Conservation (phyloP, 2,888 invertebrate species). For the Trichopria drosophilae region DNA sequence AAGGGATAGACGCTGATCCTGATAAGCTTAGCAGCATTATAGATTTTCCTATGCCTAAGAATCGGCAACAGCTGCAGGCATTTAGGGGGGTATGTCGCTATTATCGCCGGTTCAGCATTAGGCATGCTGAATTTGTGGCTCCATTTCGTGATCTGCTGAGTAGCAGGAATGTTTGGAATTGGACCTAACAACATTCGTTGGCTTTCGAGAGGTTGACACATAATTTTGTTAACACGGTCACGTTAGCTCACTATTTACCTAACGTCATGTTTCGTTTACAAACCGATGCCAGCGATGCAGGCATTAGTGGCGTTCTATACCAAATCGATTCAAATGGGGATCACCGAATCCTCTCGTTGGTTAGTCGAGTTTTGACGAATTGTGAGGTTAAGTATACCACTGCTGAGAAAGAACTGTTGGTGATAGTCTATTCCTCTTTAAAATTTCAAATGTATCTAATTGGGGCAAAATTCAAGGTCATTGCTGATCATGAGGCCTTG, state of each 20-base stretch:
- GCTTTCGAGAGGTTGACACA: constrained; percentile 3
- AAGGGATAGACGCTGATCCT: constrained; percentile 14
- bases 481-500: constrained; percentile 40
- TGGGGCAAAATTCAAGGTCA: too few relatives aligned
- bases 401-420: constrained; percentile 38
- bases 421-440: neutral
- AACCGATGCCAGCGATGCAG: constrained; percentile 23
- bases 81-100: constrained; percentile 23
- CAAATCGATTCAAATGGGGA: constrained; percentile 9
- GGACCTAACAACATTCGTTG: neutral
- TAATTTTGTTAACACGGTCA: constrained; percentile 7
- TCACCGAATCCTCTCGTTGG: constrained; percentile 31
- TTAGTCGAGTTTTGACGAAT: constrained; percentile 31
- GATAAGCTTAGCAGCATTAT: constrained; percentile 32
- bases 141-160: constrained; percentile 9
- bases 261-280: constrained; percentile 21
- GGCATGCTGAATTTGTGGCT: constrained; percentile 2
- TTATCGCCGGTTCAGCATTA: constrained; percentile 8
- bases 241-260: constrained; percentile 5
- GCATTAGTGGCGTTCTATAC: constrained; percentile 32
- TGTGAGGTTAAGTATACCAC: constrained; percentile 35
- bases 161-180: constrained; percentile 3
- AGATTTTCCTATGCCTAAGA: constrained; percentile 33
- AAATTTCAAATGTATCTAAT: constrained; percentile 18
- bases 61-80: constrained; percentile 34